These are phyloP conservation scores for Meloe dianella DNA, from an alignment of 2,888 invertebrate species.

Conservation along the genomic window DNA sequence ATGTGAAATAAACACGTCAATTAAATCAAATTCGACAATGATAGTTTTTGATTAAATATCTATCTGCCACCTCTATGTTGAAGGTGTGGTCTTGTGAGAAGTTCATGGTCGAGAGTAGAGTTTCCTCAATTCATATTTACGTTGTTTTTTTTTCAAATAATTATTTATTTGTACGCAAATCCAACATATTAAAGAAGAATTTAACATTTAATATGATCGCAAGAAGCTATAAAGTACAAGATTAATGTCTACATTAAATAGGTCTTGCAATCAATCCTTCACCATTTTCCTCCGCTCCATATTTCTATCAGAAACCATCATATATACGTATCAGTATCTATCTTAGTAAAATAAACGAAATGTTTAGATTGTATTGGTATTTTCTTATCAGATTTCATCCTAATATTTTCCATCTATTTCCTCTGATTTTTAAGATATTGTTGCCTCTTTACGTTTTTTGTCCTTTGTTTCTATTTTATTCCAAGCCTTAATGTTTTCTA, in stretches of 20 bases:
- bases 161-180: too few relatives aligned
- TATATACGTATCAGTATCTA: background rate
- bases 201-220: too few relatives aligned
- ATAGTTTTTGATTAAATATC: too few relatives aligned
- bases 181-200: too few relatives aligned
- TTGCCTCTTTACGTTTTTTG: background rate
- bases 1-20: background rate
- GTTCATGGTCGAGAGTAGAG: background rate
- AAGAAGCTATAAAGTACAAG: too few relatives aligned
- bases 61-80: background rate
- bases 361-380: background rate
- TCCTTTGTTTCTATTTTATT: background rate
- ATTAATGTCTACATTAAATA: too few relatives aligned
- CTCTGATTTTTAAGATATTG: background rate
- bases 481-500: background rate
- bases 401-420: background rate
- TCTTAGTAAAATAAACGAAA: background rate
- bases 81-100: background rate
- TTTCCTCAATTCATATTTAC: background rate
- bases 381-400: conserved; percentile 2
- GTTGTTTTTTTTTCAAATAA: too few relatives aligned
- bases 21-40: background rate
- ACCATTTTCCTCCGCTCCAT: background rate
- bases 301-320: background rate
- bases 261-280: too few relatives aligned